These are phyloP conservation scores for Syrphus vitripennis DNA, from an alignment of 2,888 invertebrate genomes.

Conservation along the genomic window DNA sequence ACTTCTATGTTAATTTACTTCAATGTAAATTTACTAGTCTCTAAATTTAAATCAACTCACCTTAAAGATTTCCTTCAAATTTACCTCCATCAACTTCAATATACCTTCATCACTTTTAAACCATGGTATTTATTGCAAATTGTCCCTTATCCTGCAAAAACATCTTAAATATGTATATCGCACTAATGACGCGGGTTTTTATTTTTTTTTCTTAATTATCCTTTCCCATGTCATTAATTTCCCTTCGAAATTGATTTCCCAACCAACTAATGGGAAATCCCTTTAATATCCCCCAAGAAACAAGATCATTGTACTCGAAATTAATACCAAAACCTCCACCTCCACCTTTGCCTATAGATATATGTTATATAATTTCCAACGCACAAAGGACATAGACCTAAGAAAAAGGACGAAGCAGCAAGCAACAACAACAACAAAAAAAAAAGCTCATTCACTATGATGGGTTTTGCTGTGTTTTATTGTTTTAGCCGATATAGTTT, in stretches of 20 bases:
- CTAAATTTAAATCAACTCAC: neutral
- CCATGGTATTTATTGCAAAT: constrained; percentile 1
- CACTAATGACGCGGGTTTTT: constrained; percentile 39
- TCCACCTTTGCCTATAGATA: neutral
- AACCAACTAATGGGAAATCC: constrained; percentile 47
- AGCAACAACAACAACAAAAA: neutral
- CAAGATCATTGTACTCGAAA: constrained; percentile 68
- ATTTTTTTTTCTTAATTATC: constrained; percentile 48
- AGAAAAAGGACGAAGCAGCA: neutral
- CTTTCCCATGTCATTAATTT: constrained; percentile 63
- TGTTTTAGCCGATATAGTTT: constrained; percentile 56
- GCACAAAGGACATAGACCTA: constrained; percentile 61
- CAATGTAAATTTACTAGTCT: no score
- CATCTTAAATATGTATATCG: neutral
- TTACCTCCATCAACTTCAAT: neutral
- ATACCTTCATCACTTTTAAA: neutral
- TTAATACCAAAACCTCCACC: neutral
- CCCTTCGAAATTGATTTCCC: constrained; percentile 57
- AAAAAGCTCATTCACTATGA: constrained; percentile 6
- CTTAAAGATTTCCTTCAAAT: neutral
- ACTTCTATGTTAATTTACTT: neutral
- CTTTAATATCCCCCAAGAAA: constrained; percentile 33
- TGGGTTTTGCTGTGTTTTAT: constrained; percentile 25
- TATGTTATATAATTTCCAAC: neutral
- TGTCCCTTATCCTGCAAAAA: neutral